Evolutionary conservation across 2,888 invertebrate genomes (phyloP).

Genomic region (Eutolmus rufibarbis): DNA sequence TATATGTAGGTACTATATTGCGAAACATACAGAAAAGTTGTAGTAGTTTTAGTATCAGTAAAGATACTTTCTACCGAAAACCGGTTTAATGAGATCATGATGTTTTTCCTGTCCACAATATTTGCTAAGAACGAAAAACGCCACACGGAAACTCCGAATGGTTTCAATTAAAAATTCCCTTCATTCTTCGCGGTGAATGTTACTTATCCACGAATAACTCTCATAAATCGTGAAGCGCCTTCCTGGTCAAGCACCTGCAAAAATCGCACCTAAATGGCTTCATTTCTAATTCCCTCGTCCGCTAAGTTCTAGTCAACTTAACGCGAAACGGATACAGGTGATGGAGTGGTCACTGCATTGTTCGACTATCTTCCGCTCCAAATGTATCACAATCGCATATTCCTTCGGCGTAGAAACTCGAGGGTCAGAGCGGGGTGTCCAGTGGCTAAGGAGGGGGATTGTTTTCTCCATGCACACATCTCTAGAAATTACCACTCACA

Average conservation of each 20-base stretch:
- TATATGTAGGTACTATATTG: no score
- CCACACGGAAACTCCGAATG: background rate
- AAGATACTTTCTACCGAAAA: no score
- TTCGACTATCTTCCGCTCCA: slow-evolving; percentile 27
- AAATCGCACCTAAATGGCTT: slow-evolving; percentile 37
- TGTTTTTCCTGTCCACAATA: background rate
- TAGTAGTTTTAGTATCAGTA: no score
- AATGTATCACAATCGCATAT: background rate
- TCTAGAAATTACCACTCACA: background rate
- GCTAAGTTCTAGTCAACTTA: slow-evolving; percentile 26
- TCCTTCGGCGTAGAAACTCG: background rate
- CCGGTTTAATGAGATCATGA: background rate
- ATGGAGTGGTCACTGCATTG: slow-evolving; percentile 15
- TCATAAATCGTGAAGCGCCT: background rate
- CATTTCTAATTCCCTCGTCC: slow-evolving; percentile 28
- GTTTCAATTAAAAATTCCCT: background rate
- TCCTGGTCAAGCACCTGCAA: slow-evolving; percentile 30
- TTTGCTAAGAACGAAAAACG: background rate
- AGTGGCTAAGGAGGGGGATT: background rate
- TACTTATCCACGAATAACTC: background rate
- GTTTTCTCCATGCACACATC: background rate
- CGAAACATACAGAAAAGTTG: no score
- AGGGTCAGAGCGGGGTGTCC: background rate
- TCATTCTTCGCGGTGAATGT: background rate
- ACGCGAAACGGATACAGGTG: slow-evolving; percentile 36